Evolutionary conservation across 2,113 vertebrate genomes (phyloP), one percentile per base, ranked within the genome.

Genomic region (Oriolus oriolus): DNA sequence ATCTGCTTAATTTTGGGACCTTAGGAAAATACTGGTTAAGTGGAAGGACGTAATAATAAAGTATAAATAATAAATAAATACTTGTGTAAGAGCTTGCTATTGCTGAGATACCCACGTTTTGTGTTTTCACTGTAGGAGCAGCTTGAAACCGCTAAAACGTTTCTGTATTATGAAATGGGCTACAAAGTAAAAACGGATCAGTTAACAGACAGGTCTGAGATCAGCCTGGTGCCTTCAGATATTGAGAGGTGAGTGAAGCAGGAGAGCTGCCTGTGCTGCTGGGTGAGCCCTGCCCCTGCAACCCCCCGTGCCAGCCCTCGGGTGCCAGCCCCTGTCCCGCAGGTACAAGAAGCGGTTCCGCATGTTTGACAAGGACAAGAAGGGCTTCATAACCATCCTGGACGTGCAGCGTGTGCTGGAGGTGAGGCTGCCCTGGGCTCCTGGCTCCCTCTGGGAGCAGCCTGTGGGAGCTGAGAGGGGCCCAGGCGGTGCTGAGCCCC

Each of bases 261-360:
- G 49, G 22, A 35, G 20, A 20, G 68, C 37, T 45, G 78, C 20
- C 39, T 11, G 6, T 22, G 37, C 87, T 27, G 50, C 35, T 23
- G 44, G 44, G 31, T 42, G 49, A 33, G 65, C 47, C 57, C 39
- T n/a, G 44, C 28, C 61, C 73, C 69, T n/a, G 49, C 74, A 31
- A 45, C 44, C 95, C 53, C 4, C 28, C 1, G 39, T 5, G 61
- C 3, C 52, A 11, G 54, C 57, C 39, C 33, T 16, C 0, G 16
- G 7, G 5, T 6, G 41, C 1, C 53, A 17, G 30, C 61, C 35
- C 13, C 26, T 94, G 39, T 92, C 63, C 74, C 84, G 22, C 96
- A 99, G 99, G 97, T 99, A 99, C 96, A 99, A 99, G 97, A 99
- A 99, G 94, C 98, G 99, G 21, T 99, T 99, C 98, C 98, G 98